Conservation (phyloP, 2,888 invertebrate species). For the Cyaniris semiargus region DNA sequence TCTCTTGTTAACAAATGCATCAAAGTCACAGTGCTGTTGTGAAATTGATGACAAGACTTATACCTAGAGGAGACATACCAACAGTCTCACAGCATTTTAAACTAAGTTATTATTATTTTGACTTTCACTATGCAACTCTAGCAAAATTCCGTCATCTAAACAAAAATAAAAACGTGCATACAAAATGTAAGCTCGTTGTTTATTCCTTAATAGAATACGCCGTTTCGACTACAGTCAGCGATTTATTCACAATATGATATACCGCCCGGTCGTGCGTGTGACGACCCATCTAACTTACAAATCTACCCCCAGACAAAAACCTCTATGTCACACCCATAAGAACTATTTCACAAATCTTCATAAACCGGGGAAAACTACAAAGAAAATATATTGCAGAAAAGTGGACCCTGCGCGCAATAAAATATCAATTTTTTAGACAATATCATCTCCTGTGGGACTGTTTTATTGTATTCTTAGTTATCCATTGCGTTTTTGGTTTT, state of each 20-base stretch:
- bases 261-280: constrained; percentile 72
- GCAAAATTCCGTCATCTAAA: neutral
- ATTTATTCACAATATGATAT: constrained; percentile 77
- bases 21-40: too few species aligned
- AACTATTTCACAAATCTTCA: constrained; percentile 40
- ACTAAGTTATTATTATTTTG: too few species aligned
- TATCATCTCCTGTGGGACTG: constrained; percentile 38
- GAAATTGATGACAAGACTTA: too few species aligned
- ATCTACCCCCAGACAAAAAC: constrained; percentile 38
- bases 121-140: neutral
- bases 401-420: constrained; percentile 74
- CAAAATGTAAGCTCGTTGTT: constrained; percentile 50
- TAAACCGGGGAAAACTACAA: constrained; percentile 57
- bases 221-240: constrained; percentile 62
- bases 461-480: neutral
- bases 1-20: too few species aligned
- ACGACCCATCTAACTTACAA: constrained; percentile 57
- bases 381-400: constrained; percentile 73
- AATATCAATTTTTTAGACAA: constrained; percentile 73
- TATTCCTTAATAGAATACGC: constrained; percentile 71
- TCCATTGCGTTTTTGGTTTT: constrained; percentile 46
- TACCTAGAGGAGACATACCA: too few species aligned
- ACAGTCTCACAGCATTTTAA: too few species aligned
- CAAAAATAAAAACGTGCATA: neutral
- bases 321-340: constrained; percentile 43